These are phyloP conservation scores for Poeciliopsis turneri DNA, from an alignment of 2,797 vertebrate genomes.

Conservation along the genomic window DNA sequence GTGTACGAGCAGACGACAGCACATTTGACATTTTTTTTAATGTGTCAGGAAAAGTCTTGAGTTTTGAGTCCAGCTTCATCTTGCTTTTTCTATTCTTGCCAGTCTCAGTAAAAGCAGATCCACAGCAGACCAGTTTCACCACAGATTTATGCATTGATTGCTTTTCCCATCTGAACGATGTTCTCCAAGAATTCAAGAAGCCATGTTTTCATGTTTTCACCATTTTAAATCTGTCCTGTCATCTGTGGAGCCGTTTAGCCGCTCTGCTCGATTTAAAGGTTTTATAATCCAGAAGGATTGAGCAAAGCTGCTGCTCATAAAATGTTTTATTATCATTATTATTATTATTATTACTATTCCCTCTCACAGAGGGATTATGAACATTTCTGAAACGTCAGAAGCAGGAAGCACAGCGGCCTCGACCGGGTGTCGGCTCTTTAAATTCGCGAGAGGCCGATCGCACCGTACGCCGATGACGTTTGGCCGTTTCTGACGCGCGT, in stretches of 20 bases:
- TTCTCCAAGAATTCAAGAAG: no score
- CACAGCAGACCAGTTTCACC: no score
- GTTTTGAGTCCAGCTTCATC: no score
- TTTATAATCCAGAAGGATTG: neutral
- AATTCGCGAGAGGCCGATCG: neutral
- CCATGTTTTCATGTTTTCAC: neutral
- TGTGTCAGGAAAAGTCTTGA: no score
- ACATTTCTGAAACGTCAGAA: conserved; percentile 16
- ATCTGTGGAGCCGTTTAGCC: neutral
- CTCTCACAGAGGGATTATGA: conserved; percentile 17
- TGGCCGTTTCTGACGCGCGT: neutral
- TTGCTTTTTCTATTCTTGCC: no score
- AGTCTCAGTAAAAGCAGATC: no score
- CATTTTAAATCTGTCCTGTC: neutral
- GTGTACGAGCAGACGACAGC: neutral
- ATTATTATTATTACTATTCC: neutral
- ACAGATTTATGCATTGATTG: no score
- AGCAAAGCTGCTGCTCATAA: neutral
- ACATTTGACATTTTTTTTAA: neutral
- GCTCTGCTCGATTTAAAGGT: neutral
- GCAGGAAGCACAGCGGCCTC: neutral
- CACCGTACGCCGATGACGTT: neutral
- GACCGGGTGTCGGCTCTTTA: neutral
- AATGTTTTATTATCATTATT: neutral
- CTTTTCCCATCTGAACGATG: no score